These are phyloP conservation scores for Phoenicopterus ruber DNA, from an alignment of 2,113 vertebrate species.

Conservation along the genomic window DNA sequence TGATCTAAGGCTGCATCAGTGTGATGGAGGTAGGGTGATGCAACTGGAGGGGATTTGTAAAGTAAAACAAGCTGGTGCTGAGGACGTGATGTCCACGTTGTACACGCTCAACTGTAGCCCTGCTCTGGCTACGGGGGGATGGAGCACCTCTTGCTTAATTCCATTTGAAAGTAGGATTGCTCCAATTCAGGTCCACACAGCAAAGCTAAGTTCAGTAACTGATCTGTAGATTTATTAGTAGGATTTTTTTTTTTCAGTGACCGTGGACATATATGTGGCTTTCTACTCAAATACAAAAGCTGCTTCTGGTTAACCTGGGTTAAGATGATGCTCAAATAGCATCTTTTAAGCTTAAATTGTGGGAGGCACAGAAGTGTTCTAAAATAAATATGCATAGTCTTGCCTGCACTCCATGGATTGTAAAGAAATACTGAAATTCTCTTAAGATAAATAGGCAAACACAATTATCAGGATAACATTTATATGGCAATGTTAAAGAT, in stretches of 20 bases:
- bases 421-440: not conserved
- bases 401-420: not conserved
- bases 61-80: not conserved
- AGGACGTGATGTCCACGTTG: rapidly evolving
- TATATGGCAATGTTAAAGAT: not conserved
- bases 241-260: not conserved
- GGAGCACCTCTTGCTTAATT: not conserved
- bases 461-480: not conserved
- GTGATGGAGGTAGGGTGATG: not conserved
- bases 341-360: not conserved
- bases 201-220: not conserved
- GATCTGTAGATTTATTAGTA: not conserved
- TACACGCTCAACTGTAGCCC: not conserved
- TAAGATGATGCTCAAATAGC: not conserved
- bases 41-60: not conserved
- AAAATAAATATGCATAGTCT: not conserved
- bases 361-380: not conserved
- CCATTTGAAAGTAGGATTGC: not conserved
- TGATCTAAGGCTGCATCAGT: not conserved
- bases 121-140: not conserved
- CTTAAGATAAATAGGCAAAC: not conserved
- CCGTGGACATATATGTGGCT: rapidly evolving
- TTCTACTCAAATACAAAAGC: not conserved
- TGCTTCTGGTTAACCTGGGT: not conserved
- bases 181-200: not conserved